Conservation (phyloP, 2,797 vertebrate species). For the Menidia menidia region DNA sequence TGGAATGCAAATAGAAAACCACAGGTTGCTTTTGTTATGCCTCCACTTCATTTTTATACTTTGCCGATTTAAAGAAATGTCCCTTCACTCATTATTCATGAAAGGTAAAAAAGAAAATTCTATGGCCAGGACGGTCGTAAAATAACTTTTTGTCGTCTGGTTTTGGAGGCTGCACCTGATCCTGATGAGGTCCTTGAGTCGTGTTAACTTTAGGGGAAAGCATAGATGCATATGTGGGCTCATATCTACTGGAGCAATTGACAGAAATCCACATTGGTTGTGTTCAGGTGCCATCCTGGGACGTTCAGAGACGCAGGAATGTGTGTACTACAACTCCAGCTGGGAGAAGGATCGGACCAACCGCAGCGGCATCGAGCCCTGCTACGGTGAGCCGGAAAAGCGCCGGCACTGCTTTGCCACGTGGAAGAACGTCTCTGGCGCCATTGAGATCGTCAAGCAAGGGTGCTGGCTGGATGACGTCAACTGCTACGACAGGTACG, state of each 20-base stretch:
- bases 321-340: constrained; percentile 94
- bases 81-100: constrained; percentile 28
- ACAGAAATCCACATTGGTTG: constrained; percentile 21
- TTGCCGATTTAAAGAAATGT: constrained; percentile 29
- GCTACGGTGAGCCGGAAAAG: constrained; percentile 95
- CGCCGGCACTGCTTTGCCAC: constrained; percentile 96
- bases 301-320: constrained; percentile 95
- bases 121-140: too few relatives aligned
- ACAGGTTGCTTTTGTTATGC: constrained; percentile 30
- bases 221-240: neutral
- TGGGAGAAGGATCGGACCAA: constrained; percentile 97
- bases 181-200: neutral
- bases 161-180: neutral
- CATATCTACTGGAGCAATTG: neutral
- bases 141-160: constrained; percentile 16
- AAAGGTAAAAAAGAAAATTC: too few relatives aligned
- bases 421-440: constrained; percentile 95
- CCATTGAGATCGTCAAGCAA: constrained; percentile 94
- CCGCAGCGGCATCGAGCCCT: constrained; percentile 92
- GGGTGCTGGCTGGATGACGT: constrained; percentile 99
- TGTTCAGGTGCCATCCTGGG: constrained; percentile 93
- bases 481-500: constrained; percentile 97
- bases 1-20: constrained; percentile 17
- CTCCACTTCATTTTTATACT: constrained; percentile 17
- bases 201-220: constrained; percentile 1